Evolutionary conservation across 2,113 vertebrate genomes (phyloP), one percentile per base, ranked within the genome.

Genomic region (Mormyrus lacerda): DNA sequence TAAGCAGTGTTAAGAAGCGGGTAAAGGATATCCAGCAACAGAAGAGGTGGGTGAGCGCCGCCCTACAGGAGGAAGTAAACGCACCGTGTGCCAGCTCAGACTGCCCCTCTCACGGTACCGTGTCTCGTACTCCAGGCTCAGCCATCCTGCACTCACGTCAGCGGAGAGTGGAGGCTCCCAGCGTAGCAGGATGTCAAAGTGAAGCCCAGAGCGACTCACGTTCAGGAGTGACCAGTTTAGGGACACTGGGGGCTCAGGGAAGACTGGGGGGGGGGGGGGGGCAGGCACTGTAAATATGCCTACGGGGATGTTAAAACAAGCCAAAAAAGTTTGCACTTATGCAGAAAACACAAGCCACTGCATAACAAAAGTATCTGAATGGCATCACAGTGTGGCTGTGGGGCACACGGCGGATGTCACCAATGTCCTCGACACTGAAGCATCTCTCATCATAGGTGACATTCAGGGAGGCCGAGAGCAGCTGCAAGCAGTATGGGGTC

Each of bases 141-240:
- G 96, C 98, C 98, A 99, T 65, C 98, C 98, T 24, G 91, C 96
- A 87, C 90, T 91, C 89, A 98, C 96, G 85, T 96, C 97, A 48
- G 97, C 97, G 7, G 96, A 97, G 87, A 94, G 91, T 1, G 98
- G 98, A 0, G 97, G 96, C 86, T 95, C 94, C 98, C 98, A 99
- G 91, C 90, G 96, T 90, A 99, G 91, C 92, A 97, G 93, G 27
- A 97, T 94, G 90, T 99, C 98, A 6, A 94, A 97, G 90, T 95
- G 90, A 48, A 94, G 91, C 21, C 95, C 94, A 0, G 96, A 96
- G 24, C 95, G 88, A 90, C 97, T 97, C 91, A 94, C 92, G 82
- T 97, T 97, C 92, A 99, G 94, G 89, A 98, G 89, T 27, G 95
- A 97, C 98, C 98, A 99, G 95, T 97, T 98, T 89, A 99, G 95